Percentiles rank a stretch among this genome's conserved stretches.
These are phyloP conservation scores for Cliona cf. orientalis DNA, from an alignment of 37 sponge, comb jelly and placozoan genomes.

Conservation along the genomic window DNA sequence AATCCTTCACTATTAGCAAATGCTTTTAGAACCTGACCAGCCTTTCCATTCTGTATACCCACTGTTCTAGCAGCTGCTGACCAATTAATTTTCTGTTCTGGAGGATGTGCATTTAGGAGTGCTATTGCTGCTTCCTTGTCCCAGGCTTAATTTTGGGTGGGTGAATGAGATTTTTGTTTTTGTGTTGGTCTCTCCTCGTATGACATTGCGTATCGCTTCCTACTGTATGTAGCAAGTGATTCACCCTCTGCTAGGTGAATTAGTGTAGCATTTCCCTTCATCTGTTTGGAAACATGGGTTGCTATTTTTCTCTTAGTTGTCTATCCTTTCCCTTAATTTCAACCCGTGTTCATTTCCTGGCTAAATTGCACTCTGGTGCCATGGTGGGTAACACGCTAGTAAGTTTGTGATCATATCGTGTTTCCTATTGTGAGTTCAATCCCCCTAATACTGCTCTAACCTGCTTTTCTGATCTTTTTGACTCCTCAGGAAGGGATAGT, in stretches of 20 bases:
- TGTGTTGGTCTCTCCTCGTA: not conserved
- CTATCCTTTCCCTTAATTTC: not conserved
- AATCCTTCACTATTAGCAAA: constrained; percentile 1
- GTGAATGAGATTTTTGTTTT: not conserved
- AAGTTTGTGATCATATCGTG: not conserved
- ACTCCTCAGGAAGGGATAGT: not conserved
- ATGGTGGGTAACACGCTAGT: not conserved
- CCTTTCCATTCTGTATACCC: not conserved
- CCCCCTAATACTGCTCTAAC: not conserved
- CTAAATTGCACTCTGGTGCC: not conserved
- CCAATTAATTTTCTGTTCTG: constrained; percentile 7
- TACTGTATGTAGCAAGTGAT: not conserved
- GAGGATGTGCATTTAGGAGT: not conserved
- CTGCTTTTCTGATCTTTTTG: not conserved
- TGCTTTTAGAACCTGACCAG: constrained; percentile 13
- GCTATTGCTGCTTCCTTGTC: not conserved
- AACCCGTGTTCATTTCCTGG: not conserved
- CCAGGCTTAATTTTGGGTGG: constrained; percentile 12
- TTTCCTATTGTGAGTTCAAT: not conserved
- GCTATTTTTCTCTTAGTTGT: not conserved
- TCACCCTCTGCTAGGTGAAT: not conserved
- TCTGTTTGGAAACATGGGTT: not conserved
- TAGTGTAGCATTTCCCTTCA: not conserved
- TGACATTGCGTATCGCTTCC: not conserved
- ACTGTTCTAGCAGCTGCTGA: not conserved